Base-by-base conservation (phyloP, 2,797 vertebrate species). In the Gallinago nigripennis region DNA sequence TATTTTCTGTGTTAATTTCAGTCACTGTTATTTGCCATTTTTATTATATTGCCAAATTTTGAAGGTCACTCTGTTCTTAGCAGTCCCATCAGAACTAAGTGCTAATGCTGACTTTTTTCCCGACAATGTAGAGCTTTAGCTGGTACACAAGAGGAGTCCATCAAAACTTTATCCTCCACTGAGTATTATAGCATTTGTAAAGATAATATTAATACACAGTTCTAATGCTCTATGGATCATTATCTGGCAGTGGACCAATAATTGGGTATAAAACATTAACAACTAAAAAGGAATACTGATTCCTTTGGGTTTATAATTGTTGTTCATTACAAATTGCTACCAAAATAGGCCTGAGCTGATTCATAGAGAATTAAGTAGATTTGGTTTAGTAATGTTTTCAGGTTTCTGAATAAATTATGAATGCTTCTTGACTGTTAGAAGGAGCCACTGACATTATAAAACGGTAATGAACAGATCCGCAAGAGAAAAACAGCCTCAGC, bases 351-450 rank as follows among this genome's bases (percentile, higher is more conserved):
- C 93, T 88, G 94, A 94, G 95, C 94, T 56, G 41, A 97, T 98
- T 98, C 95, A 90, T 65, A 86, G 96, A 97, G 96, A 98, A 97
- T 97, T 97, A 98, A 98, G 94, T 95, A 97, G 95, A 95, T 96
- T 97, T 97, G 78, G 93, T 96, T 98, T 98, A 97, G 97, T 97
- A 97, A 97, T 97, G 96, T 98, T 97, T 97, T 97, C 95, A 95
- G 96, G 95, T 97, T 95, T 94, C 92, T 97, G 97, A 98, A 98
- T 98, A 98, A 98, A 98, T 98, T 97, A 98, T 98, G 95, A 97
- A 96, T 94, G 96, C 94, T 94, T 97, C 96, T 95, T 97, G 92
- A 95, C 94, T 97, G 86, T 94, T 94, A 94, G 89, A 97, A 96
- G 88, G 90, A 97, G 93, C 91, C 72, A 90, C 57, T 97, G 98